A percentile compares a stretch with the other conserved stretches of the same genome.
Conservation (phyloP, 2,888 invertebrate species). For the Pollenia labialis region DNA sequence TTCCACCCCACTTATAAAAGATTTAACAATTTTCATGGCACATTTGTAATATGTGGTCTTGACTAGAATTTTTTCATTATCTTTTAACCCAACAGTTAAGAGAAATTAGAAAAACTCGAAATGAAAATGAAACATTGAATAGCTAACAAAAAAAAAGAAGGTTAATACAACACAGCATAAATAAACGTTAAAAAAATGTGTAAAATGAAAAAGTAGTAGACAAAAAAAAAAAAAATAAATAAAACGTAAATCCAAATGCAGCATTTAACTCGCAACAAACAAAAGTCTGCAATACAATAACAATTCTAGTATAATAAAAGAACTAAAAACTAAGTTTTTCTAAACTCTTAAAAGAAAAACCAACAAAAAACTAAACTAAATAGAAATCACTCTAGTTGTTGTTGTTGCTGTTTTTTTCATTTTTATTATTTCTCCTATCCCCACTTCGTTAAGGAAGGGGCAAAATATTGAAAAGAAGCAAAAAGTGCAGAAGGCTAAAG, state of each 20-base stretch:
- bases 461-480: constrained; percentile 20
- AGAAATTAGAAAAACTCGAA: not conserved
- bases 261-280: constrained; percentile 68
- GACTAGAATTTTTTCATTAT: constrained; percentile 61
- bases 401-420: not conserved
- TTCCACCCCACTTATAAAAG: not conserved
- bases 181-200: constrained; percentile 62
- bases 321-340: constrained; percentile 21
- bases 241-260: constrained; percentile 62
- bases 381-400: constrained; percentile 61
- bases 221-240: constrained; percentile 12
- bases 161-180: constrained; percentile 50
- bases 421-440: not conserved
- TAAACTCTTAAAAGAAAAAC: constrained; percentile 57
- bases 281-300: constrained; percentile 56
- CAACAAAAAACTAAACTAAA: constrained; percentile 65
- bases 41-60: constrained; percentile 65
- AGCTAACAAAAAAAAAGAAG: not conserved
- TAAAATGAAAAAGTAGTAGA: constrained; percentile 17
- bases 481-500: constrained; percentile 51
- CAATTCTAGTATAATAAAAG: constrained; percentile 14
- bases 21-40: constrained; percentile 42
- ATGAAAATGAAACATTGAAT: constrained; percentile 39
- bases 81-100: constrained; percentile 19
- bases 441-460: constrained; percentile 54